Base-by-base conservation (phyloP, 2,888 invertebrate genomes). In the Drosophila lutescens region DNA sequence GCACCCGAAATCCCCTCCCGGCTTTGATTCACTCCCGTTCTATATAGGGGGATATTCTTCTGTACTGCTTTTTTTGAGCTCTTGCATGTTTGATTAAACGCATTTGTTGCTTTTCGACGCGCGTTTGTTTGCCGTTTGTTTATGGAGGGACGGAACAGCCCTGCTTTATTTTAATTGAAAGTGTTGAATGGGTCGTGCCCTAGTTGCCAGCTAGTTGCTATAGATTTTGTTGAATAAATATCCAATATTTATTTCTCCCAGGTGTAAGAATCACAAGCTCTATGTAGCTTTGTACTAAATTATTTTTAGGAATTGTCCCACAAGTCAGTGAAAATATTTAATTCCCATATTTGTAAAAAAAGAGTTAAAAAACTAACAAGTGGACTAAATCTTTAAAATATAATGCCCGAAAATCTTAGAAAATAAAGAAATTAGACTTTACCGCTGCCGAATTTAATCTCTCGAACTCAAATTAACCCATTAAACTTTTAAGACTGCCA, bases 11-110 rank as follows among this genome's bases (percentile, higher is more conserved):
- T 20, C 40, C 55, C 51, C 55, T 55, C 68, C 68, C 34, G 47
- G 46, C 67, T 66, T 47, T 46, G 67, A 67, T 17, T 30, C 36
- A 30, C 38, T 44, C 44, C 23, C 38, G 67, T 34, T 20, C 32
- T 34, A 49, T 34, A 34, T 49, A 34, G 32, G 17, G 13, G 40
- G 17, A 49, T 36, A 34, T 62, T 40, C 38, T 43, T 63, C 41
- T 36, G 44, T 51, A 38, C 26, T 20, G 49, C 20, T 44, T 43
- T 71, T 53, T 70, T 54, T 17, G 34, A 60, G 59, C 53, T 50
- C 36, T 53, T 82, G 83, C 73, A 86, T 83, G 86, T 83, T 83
- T 83, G 86, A 88, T 88, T 86, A 83, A 83, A 88, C 88, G 86
- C 83, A 83, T 88, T 83, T 83, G 83, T 86, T 83, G 83, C 86